Evolutionary conservation across 2,113 vertebrate genomes (phyloP).

Genomic region (Prolemur simus): DNA sequence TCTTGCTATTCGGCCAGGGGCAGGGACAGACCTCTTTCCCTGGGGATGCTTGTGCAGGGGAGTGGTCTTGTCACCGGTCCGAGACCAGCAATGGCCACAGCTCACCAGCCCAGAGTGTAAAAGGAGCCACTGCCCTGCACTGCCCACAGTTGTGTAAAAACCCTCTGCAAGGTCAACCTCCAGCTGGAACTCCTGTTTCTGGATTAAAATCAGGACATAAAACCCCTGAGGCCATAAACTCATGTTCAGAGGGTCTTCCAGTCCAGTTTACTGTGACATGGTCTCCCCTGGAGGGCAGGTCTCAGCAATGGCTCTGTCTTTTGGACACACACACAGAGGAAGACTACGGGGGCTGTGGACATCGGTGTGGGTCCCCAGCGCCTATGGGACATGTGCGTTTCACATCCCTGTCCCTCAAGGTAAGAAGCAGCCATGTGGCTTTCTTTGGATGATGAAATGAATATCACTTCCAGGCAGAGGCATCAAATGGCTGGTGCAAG

Average conservation of each 20-base stretch:
- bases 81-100: too few species aligned
- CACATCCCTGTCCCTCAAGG: rapidly evolving
- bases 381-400: background rate
- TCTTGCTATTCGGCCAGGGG: background rate
- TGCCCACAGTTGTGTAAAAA: background rate
- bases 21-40: background rate
- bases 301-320: background rate
- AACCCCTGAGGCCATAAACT: background rate
- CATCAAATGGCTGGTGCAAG: background rate
- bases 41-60: background rate
- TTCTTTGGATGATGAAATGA: background rate
- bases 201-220: background rate
- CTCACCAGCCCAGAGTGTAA: background rate
- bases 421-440: background rate
- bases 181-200: too few species aligned
- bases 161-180: background rate
- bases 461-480: background rate
- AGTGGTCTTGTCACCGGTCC: too few species aligned
- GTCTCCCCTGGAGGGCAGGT: background rate
- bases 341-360: background rate
- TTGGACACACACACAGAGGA: background rate
- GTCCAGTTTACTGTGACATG: background rate
- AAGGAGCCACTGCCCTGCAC: background rate
- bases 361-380: background rate
- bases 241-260: background rate